Evolutionary conservation across 1,140 invertebrate genomes (phyloP).

Genomic region (Phocides pigmalion): DNA sequence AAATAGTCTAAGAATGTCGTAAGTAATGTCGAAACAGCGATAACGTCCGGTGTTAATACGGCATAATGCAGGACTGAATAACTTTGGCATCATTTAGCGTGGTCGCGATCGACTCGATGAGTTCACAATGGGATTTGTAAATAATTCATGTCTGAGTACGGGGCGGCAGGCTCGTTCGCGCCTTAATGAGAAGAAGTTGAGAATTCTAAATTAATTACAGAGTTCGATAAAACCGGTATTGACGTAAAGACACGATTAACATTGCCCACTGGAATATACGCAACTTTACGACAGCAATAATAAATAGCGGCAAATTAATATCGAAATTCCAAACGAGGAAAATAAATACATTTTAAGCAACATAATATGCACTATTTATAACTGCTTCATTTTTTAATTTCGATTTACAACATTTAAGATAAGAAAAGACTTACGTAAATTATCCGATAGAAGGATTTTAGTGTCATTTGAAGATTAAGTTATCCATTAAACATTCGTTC

Average conservation of each 20-base stretch:
- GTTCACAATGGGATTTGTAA: constrained; percentile 62
- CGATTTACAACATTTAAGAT: no score
- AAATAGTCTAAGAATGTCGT: constrained; percentile 23
- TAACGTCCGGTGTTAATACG: constrained; percentile 43
- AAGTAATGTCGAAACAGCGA: constrained; percentile 36
- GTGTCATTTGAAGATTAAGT: no score
- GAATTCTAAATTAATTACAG: constrained; percentile 47
- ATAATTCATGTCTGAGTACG: constrained; percentile 58
- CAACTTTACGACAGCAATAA: no score
- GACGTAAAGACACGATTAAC: constrained; percentile 6
- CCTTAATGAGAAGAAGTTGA: constrained; percentile 49
- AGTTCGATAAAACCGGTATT: constrained; percentile 21
- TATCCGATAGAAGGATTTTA: no score
- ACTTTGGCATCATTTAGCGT: constrained; percentile 52
- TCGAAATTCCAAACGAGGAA: no score
- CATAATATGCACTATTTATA: no score
- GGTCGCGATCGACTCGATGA: constrained; percentile 49
- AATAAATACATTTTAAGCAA: no score
- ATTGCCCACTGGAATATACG: no score
- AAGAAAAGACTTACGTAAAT: no score
- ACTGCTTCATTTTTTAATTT: no score
- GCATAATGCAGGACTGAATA: constrained; percentile 52
- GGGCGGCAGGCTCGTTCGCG: constrained; percentile 38
- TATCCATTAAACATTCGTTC: no score
- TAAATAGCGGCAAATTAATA: no score